Percentiles rank a stretch among this genome's conserved stretches.
These are phyloP conservation scores for Dryocosmus kuriphilus DNA, from an alignment of 2,888 invertebrate genomes.

Conservation along the genomic window DNA sequence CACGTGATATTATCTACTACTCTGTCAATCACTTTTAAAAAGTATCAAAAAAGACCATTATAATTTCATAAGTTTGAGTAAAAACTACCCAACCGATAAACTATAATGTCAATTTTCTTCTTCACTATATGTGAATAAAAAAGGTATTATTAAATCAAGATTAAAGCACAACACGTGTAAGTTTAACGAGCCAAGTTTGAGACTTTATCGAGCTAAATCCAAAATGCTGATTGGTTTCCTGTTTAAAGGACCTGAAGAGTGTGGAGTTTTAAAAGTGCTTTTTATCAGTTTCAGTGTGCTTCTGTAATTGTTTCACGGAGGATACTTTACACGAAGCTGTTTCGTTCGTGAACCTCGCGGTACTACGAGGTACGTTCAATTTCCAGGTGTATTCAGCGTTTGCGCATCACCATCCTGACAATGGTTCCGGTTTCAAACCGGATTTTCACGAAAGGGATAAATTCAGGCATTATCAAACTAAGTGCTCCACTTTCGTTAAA, in stretches of 20 bases:
- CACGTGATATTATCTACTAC: background rate
- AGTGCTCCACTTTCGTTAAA: background rate
- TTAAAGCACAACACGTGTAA: background rate
- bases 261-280: background rate
- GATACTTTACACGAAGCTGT: background rate
- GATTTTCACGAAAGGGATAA: slow-evolving; percentile 29
- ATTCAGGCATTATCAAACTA: background rate
- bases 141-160: background rate
- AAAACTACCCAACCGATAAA: background rate
- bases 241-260: background rate
- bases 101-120: background rate
- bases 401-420: slow-evolving; percentile 50
- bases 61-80: background rate
- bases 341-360: background rate
- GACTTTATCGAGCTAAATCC: background rate
- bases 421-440: slow-evolving; percentile 37
- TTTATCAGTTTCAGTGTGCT: background rate
- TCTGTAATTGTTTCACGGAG: background rate
- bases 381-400: slow-evolving; percentile 49
- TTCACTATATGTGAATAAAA: background rate
- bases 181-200: background rate
- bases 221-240: background rate
- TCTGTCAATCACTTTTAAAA: background rate
- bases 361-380: slow-evolving; percentile 25
- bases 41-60: background rate